Evolutionary conservation across 2,113 vertebrate species (phyloP), one percentile per base, ranked within the genome.

Genomic region (Python bivittatus): DNA sequence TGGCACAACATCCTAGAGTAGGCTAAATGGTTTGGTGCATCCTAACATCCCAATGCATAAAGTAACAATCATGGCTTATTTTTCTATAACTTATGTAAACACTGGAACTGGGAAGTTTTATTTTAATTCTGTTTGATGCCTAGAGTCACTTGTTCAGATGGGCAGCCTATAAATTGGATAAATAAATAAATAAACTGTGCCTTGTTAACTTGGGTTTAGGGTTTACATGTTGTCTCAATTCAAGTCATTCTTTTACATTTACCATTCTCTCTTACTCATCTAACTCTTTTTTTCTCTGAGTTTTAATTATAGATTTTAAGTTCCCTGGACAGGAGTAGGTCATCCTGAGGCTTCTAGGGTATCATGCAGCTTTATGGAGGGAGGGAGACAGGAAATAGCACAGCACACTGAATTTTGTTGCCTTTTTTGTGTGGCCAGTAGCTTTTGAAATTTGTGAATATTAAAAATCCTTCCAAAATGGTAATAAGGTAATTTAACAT

Each of bases 341-440:
- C 25, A 23, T 85, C 25, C 29, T 52, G 25, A 0, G 2, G 44
- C 48, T 85, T 85, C 9, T 52, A 27, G 23, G 9, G 9, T 11
- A 20, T 6, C 13, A 2, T 72, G 64, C n/a, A 72, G 6, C 0
- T 85, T 85, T 29, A 52, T 12, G 38, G 8, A 84, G 23, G 25
- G 44, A 15, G 25, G 44, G 22, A 44, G 44, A 48, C n/a, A 33
- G 42, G 15, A 52, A 84, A 60, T 27, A 48, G 64, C 52, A 25
- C 2, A 23, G 57, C 57, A 86, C 13, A 72, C n/a, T 72, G 64
- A 72, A 72, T 72, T 72, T 17, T 64, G 23, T 12, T 60, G 84
- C 90, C 10, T 91, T 38, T 79, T 94, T 89, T 93, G 54, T 83
- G 93, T 44, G 85, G 6, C 29, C 91, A 91, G 33, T 33, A 91